Evolutionary conservation across 2,888 invertebrate genomes (phyloP).

Genomic region (Acanthacorydalis orientalis): DNA sequence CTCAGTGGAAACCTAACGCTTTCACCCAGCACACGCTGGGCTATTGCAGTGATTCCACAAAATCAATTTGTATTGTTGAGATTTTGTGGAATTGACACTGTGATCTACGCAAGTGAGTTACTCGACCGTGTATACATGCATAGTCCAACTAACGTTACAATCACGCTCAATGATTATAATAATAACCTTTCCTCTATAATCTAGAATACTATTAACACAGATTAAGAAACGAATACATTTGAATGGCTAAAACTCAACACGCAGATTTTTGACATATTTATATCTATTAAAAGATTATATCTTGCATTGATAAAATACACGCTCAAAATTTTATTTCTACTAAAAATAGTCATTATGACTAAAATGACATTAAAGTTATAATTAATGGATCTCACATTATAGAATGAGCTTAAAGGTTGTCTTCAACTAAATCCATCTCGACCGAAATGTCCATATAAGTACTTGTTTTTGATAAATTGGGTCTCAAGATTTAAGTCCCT

Average conservation of each 20-base stretch:
- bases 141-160: not conserved
- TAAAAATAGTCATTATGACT: too few species aligned
- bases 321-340: too few species aligned
- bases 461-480: slow-evolving; percentile 95
- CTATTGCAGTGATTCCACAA: slow-evolving; percentile 1
- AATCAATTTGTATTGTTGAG: too few species aligned
- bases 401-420: slow-evolving; percentile 66
- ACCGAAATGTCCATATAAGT: slow-evolving; percentile 98
- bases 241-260: not conserved
- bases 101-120: not conserved
- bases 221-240: not conserved
- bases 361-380: too few species aligned
- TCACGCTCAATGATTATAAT: not conserved
- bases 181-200: not conserved
- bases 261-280: too few species aligned
- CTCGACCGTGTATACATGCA: not conserved
- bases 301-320: too few species aligned
- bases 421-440: slow-evolving; percentile 96
- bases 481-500: slow-evolving; percentile 83
- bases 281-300: too few species aligned
- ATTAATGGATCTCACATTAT: slow-evolving; percentile 30
- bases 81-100: too few species aligned
- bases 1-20: slow-evolving; percentile 21
- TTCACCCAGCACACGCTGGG: slow-evolving; percentile 8
- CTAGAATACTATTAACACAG: not conserved